Base-by-base conservation (phyloP, 2,888 invertebrate species). In the Tyria jacobaeae region DNA sequence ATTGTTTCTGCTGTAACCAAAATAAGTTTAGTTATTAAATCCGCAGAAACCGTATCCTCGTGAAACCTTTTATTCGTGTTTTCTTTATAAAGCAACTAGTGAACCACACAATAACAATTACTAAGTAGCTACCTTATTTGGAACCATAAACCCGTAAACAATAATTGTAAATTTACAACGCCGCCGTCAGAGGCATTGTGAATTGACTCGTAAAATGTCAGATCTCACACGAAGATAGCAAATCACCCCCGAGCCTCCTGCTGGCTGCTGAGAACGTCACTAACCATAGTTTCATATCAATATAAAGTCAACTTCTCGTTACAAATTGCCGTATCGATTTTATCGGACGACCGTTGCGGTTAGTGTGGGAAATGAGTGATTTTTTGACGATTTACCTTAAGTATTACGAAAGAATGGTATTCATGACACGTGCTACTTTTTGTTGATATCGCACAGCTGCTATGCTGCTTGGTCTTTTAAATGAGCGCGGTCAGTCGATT, bases 181-280 rank as follows among this genome's bases (percentile, higher is more conserved):
- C 62, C 64, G 64, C 67, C 60, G 65, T 70, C 66, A 71, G 57
- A 66, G 67, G 56, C 64, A 72, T 78, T 73, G 78, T 78, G 79
- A 71, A 86, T 85, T 83, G 84, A 83, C 81, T 86, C 81, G 81
- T 84, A 84, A 87, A 86, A 82, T 81, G 65, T 61, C 73, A 84
- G 92, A 93, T 93, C 90, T 93, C 93, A 89, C 93, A 93, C 87
- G 88, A 75, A 86, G 93, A 93, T 93, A 92, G 55, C 25, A 56
- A 71, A 64, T 81, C 87, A 72, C 88, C 90, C 89, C 87, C 84
- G 77, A 83, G 71, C 73, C 78, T 82, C 90, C 92, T 82, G 89
- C 83, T 82, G 88, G 70, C 82, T 87, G 85, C 86, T 90, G 92
- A 89, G 90, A 92, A 92, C 87, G 44, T 54, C 54, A 44, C 41